Percentiles rank a stretch among this genome's conserved stretches.
These are phyloP conservation scores for Rhagoletis pomonella DNA, from an alignment of 1,140 invertebrate genomes.

Conservation along the genomic window DNA sequence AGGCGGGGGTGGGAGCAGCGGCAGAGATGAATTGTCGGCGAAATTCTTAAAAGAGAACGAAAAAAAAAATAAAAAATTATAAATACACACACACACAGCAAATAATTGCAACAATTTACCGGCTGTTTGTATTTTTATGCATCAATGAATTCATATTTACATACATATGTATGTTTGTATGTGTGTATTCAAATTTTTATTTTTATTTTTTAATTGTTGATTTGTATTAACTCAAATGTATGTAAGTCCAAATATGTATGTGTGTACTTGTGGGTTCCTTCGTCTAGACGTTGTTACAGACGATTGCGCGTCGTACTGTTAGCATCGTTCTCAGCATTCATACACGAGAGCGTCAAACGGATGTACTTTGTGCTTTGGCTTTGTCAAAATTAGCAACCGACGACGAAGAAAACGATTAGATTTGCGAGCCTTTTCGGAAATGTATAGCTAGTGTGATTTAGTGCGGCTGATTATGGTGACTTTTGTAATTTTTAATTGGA, in stretches of 20 bases:
- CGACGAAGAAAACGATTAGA: background rate
- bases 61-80: background rate
- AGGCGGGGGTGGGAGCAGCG: background rate
- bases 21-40: background rate
- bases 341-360: background rate
- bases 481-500: too few relatives aligned
- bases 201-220: background rate
- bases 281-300: constrained; percentile 50
- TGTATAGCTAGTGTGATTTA: background rate
- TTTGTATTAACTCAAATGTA: too few relatives aligned
- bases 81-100: background rate
- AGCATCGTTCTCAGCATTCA: constrained; percentile 3
- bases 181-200: background rate
- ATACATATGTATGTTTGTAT: background rate
- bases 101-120: constrained; percentile 1
- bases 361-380: background rate
- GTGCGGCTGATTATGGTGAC: too few relatives aligned
- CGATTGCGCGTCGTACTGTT: background rate
- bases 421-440: constrained; percentile 5
- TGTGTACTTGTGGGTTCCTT: background rate
- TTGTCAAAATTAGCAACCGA: constrained; percentile 13
- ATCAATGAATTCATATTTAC: constrained; percentile 2
- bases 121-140: constrained; percentile 43
- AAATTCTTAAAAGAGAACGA: constrained; percentile 15
- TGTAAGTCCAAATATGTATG: background rate